Conservation (phyloP, 2,888 invertebrate genomes). For the Abscondita cerata region DNA sequence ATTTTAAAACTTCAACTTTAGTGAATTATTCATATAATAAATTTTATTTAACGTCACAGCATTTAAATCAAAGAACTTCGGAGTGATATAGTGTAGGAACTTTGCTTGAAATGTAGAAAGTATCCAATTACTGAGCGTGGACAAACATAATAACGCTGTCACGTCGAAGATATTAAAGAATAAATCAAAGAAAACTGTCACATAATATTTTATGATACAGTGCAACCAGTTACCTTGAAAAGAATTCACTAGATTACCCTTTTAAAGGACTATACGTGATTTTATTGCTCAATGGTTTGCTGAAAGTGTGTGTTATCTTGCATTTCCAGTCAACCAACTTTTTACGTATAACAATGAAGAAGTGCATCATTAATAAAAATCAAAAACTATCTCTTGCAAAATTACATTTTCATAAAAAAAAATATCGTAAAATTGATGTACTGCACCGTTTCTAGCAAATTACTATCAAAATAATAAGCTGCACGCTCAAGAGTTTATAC, state of each 20-base stretch:
- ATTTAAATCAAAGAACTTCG: too few relatives aligned
- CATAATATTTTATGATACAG: constrained; percentile 19
- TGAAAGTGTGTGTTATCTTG: constrained; percentile 48
- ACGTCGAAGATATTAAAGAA: constrained; percentile 14
- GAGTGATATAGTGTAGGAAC: too few relatives aligned
- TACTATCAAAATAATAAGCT: neutral
- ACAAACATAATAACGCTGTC: constrained; percentile 12
- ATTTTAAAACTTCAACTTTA: too few relatives aligned
- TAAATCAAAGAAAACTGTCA: constrained; percentile 23
- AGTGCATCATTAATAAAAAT: constrained; percentile 27
- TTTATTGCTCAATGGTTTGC: constrained; percentile 47
- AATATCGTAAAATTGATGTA: constrained; percentile 1
- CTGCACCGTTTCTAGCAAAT: neutral
- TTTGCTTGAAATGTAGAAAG: neutral
- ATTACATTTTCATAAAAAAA: constrained; percentile 6
- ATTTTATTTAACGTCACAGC: too few relatives aligned
- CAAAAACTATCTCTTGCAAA: constrained; percentile 1
- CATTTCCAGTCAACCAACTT: constrained; percentile 39
- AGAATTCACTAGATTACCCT: constrained; percentile 34
- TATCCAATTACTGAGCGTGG: neutral
- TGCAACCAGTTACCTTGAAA: constrained; percentile 33
- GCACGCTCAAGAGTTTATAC: too few relatives aligned
- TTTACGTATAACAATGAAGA: constrained; percentile 13
- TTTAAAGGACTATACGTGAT: constrained; percentile 43
- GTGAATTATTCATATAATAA: too few relatives aligned